Base-by-base conservation (phyloP, 2,797 vertebrate genomes). In the Danio tinwini region DNA sequence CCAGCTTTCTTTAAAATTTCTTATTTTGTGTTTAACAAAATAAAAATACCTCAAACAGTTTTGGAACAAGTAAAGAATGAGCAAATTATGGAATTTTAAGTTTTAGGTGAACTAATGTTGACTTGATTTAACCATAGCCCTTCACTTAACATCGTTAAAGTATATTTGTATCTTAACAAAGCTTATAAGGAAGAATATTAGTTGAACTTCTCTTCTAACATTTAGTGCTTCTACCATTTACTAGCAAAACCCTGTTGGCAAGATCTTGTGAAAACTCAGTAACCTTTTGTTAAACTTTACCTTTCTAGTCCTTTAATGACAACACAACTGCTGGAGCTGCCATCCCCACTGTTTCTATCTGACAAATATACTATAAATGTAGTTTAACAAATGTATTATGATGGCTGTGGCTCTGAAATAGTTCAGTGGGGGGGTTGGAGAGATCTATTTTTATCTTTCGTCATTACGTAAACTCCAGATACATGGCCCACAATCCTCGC, bases 401-500 rank as follows among this genome's bases (percentile, higher is more conserved):
- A 72, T 2, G 1, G 12, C 37, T 11, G 14, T 19, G 19, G 49
- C 49, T 76, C n/a, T 58, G 42, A 63, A 75, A 64, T 74, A 77
- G 64, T 44, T 71, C 12, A 16, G 21, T 65, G 50, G 39, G 62
- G 19, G 14, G 13, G 56, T 64, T 52, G 9, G 5, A 10, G 39
- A 10, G 5, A 10, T 80, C 70, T 84, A 81, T 80, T 81, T 77
- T 74, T 80, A 84, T 76, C 64, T 7, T 44, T 56, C 13, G 13
- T 50, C 73, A 56, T 85, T 84, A 83, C 72, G 65, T 78, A 83
- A 85, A 82, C 55, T 21, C 39, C 63, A 79, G 68, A 61, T 63
- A 56, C 5, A 61, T 56, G 7, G 21, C 42, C 37, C n/a, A 62
- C 39, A 62, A 53, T 81, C 74, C 53, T 7, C 39, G 8, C 55